Percentiles rank a stretch among this genome's conserved stretches.
Evolutionary conservation across 1,140 invertebrate species (phyloP).

Genomic region (Drosophila triauraria): DNA sequence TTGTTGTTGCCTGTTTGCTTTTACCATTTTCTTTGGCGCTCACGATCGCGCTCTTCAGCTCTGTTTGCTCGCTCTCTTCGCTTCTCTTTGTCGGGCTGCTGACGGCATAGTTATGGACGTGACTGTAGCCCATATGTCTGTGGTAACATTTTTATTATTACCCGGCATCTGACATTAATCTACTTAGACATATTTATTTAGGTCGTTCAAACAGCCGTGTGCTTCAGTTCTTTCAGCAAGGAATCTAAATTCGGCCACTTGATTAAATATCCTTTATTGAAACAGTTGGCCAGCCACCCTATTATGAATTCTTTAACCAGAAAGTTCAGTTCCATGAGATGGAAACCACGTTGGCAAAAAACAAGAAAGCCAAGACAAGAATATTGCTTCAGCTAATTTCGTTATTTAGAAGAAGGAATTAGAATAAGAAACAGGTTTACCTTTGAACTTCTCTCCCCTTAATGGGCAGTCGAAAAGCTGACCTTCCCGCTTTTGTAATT

Average conservation of each 20-base stretch:
- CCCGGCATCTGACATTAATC: constrained; percentile 61
- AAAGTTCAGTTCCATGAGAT: constrained; percentile 1
- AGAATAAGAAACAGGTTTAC: constrained; percentile 61
- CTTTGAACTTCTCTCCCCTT: constrained; percentile 47
- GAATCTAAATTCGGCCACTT: constrained; percentile 46
- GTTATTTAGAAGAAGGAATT: constrained; percentile 7
- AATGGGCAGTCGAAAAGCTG: constrained; percentile 49
- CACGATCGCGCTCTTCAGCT: constrained; percentile 57
- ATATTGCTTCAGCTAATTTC: constrained; percentile 15
- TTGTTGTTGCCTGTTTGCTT: constrained; percentile 70
- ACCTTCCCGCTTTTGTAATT: constrained; percentile 60
- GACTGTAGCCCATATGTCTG: constrained; percentile 66
- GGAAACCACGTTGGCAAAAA: constrained; percentile 34
- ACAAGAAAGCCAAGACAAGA: constrained; percentile 7
- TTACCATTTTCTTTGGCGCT: constrained; percentile 75
- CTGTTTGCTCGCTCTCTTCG: constrained; percentile 24
- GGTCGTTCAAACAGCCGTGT: constrained; percentile 63
- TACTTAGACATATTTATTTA: constrained; percentile 68
- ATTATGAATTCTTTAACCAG: background rate
- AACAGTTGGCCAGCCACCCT: constrained; percentile 38
- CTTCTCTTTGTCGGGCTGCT: constrained; percentile 17
- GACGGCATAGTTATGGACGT: constrained; percentile 32
- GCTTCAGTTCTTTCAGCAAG: constrained; percentile 7
- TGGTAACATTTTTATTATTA: constrained; percentile 64
- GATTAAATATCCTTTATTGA: constrained; percentile 50